phyloP scores from a whole-genome alignment of 2,888 invertebrate species.

The Scaptomyza reducta region DNA sequence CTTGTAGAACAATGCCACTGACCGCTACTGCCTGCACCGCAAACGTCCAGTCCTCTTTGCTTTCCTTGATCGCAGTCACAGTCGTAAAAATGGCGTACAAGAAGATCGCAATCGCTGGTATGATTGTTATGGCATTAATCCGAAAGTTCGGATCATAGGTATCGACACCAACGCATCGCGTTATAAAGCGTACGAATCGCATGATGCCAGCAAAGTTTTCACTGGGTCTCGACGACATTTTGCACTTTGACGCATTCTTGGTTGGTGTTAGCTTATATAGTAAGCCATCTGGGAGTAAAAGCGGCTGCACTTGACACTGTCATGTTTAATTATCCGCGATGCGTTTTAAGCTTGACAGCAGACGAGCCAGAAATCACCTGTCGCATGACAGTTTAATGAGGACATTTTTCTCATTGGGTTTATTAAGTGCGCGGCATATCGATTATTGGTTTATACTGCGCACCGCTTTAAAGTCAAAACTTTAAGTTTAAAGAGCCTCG shows the following conservation, averaged over 20 bases:
- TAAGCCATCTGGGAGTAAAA: conserved; percentile 15
- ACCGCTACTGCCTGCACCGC: conserved; percentile 53
- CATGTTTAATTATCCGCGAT: conserved; percentile 46
- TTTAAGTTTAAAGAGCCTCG: background rate
- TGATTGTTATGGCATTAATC: conserved; percentile 14
- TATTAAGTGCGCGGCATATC: conserved; percentile 55
- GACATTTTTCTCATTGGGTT: conserved; percentile 49
- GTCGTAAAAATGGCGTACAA: conserved; percentile 43
- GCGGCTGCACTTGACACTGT: conserved; percentile 37
- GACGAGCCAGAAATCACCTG: conserved; percentile 8
- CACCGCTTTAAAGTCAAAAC: background rate
- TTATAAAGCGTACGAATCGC: conserved; percentile 33
- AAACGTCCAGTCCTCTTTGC: conserved; percentile 48
- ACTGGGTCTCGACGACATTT: conserved; percentile 30
- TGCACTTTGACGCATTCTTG: background rate
- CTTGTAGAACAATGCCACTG: conserved; percentile 60
- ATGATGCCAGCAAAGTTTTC: conserved; percentile 31
- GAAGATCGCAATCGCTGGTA: conserved; percentile 9
- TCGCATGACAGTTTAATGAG: conserved; percentile 66
- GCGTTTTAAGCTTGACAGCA: conserved; percentile 27
- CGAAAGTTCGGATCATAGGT: conserved; percentile 47
- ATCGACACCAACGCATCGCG: conserved; percentile 45
- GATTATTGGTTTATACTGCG: conserved; percentile 35
- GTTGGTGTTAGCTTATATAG: conserved; percentile 11
- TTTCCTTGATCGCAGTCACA: conserved; percentile 37